Evolutionary conservation across 1,140 invertebrate genomes (phyloP), one percentile per base, ranked within the genome.

Genomic region (Ridgeia piscesae): DNA sequence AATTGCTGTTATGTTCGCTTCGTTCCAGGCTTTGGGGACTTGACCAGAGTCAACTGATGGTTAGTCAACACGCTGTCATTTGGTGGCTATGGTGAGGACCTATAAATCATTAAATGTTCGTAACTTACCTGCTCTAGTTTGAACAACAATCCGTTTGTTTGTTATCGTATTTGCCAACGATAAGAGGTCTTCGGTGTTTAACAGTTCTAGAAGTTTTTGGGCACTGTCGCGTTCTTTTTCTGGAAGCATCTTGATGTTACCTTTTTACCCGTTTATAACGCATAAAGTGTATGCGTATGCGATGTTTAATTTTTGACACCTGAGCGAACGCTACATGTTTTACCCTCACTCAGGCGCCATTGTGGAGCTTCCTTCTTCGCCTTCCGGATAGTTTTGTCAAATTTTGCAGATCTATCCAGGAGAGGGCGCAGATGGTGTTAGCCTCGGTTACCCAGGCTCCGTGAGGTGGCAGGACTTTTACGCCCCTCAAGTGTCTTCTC

Each of bases 121-220:
- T 11, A 58, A 14, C n/a, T 35, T 17, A 35, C 34, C 33, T 58
- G 91, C 35, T 91, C 50, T 91, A 9, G 91, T 91, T 58, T 35
- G 11, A 35, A 91, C 35, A 91, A 48, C 14, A 34, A 91, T 35
- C 35, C 50, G 91, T 33, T 91, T 58, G 33, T 91, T 91, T 34
- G 91, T 91, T 33, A 42, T 58, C n/a, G 91, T 91, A 35, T 42
- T 91, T 33, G 91, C 91, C 91, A 91, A 42, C 11, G 91, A 34
- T n/a, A 91, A 11, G 33, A 48, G 33, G 14, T 91, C 91, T 34
- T 91, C 91, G 35, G 35, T 48, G 6, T 35, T 33, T 33, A 91
- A 33, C 34, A 35, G 31, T 33, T 35, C 21, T 14, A 91, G 50
- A 35, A 91, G 91, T 35, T 91, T 91, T 48, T 35, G 33, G 34